Evolutionary conservation across 2,888 invertebrate genomes (phyloP), one percentile per base, ranked within the genome.

Genomic region (Rhabditophanes sp.): DNA sequence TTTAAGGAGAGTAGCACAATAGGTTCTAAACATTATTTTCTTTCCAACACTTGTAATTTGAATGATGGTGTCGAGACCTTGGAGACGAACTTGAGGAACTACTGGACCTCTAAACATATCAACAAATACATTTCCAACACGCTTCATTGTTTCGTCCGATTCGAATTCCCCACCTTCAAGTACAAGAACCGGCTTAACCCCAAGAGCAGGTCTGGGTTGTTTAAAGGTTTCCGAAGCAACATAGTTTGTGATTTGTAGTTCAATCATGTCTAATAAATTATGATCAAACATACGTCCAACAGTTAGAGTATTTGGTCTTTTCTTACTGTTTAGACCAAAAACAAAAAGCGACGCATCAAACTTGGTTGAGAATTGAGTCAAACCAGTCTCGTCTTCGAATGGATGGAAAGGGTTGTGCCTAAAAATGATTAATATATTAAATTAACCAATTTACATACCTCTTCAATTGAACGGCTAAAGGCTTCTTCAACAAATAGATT

Each of bases 131-230:
- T 80, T 88, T 63, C 82, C 82, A 14, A 93, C 69, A 46, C 87
- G 75, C 50, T 76, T 76, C 46, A 81, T 74, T 42, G 83, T 82
- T 3, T 60, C 56, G 42, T 79, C 67, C 72, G 53, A 77, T 75
- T 84, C 80, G 78, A 90, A 96, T 2, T 76, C 74, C 28, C 85
- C 80, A 1, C 96, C 93, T 66, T 82, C 78, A 61, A 96, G 88
- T 14, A 88, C 66, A 3, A 96, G 67, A 56, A 83, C 79, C 0
- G 93, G 90, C 67, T 93, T 96, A 0, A 78, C 75, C 4, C 84
- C 88, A 3, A 76, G 69, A 1, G 78, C 68, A 17, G 81, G 75
- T 66, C 81, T 84, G 33, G 78, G 75, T 35, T 75, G 42, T 59
- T 64, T 49, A 30, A 60, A 62, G n/a, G 48, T 43, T 4, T 33